Percentiles rank a stretch among this genome's conserved stretches.
Conservation (phyloP, 2,888 invertebrate genomes). For the Apamea crenata region DNA sequence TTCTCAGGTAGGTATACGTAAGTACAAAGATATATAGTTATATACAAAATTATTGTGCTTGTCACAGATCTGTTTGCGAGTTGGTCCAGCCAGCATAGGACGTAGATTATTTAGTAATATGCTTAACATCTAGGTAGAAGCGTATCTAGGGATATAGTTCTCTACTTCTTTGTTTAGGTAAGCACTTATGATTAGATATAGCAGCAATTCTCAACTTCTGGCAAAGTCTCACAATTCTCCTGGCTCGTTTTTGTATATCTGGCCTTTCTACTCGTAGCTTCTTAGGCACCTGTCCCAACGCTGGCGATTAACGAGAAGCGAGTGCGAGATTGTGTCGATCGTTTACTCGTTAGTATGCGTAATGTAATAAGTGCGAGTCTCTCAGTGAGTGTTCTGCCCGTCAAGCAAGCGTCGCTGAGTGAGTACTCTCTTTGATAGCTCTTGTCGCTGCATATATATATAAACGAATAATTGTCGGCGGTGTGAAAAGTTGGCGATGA, state of each 20-base stretch:
- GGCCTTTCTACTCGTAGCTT: too few relatives aligned
- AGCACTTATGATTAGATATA: slow-evolving; percentile 17
- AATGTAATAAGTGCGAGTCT: not conserved
- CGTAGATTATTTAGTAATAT: slow-evolving; percentile 65
- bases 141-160: slow-evolving; percentile 46
- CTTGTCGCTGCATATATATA: not conserved
- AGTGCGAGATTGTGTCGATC: not conserved
- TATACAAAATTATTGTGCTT: slow-evolving; percentile 89
- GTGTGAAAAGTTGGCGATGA: not conserved
- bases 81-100: slow-evolving; percentile 78
- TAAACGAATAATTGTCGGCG: not conserved
- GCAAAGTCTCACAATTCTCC: not conserved
- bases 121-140: slow-evolving; percentile 46
- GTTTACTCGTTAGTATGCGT: not conserved
- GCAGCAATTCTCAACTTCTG: slow-evolving; percentile 15
- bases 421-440: not conserved
- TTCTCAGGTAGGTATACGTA: slow-evolving; percentile 77
- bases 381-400: too few relatives aligned
- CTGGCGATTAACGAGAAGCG: not conserved
- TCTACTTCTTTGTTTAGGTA: slow-evolving; percentile 19
- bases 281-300: not conserved
- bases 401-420: not conserved
- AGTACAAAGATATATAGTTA: slow-evolving; percentile 71
- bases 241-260: not conserved
- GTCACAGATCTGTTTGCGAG: slow-evolving; percentile 86